These are phyloP conservation scores for Macrophya alboannulata DNA, from an alignment of 2,888 invertebrate species.

Conservation along the genomic window DNA sequence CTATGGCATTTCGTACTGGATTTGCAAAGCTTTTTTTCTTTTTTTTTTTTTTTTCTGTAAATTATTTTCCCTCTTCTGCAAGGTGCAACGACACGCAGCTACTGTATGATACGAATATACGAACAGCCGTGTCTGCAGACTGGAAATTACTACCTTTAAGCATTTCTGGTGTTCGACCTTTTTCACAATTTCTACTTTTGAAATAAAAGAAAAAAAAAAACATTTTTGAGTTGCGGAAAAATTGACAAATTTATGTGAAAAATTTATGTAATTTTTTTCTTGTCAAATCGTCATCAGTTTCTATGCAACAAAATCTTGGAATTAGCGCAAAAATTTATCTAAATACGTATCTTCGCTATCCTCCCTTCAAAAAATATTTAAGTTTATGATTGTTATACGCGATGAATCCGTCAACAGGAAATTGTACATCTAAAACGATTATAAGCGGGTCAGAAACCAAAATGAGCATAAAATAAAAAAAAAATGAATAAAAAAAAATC, in stretches of 20 bases:
- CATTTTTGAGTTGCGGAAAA: no score
- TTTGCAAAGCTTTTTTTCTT: not conserved
- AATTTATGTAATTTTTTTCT: no score
- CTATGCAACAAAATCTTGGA: no score
- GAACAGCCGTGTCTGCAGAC: not conserved
- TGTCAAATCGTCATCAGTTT: no score
- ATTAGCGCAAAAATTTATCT: no score
- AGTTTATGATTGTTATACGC: not conserved
- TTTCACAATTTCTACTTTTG: not conserved
- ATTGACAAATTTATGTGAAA: no score
- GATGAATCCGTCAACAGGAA: not conserved
- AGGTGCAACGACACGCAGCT: not conserved
- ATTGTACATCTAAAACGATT: not conserved
- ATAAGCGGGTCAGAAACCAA: not conserved
- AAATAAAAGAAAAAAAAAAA: no score
- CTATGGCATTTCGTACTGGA: conserved; percentile 4
- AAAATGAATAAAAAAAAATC: not conserved
- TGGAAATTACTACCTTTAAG: not conserved
- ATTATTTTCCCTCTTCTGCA: not conserved
- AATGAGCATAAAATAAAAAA: not conserved
- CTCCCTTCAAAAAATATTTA: not conserved
- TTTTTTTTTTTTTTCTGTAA: not conserved
- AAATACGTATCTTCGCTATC: not conserved
- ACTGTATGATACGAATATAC: not conserved
- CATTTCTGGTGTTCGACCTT: not conserved